These are phyloP conservation scores for Caranx ignobilis DNA, from an alignment of 2,113 vertebrate species.

Conservation along the genomic window DNA sequence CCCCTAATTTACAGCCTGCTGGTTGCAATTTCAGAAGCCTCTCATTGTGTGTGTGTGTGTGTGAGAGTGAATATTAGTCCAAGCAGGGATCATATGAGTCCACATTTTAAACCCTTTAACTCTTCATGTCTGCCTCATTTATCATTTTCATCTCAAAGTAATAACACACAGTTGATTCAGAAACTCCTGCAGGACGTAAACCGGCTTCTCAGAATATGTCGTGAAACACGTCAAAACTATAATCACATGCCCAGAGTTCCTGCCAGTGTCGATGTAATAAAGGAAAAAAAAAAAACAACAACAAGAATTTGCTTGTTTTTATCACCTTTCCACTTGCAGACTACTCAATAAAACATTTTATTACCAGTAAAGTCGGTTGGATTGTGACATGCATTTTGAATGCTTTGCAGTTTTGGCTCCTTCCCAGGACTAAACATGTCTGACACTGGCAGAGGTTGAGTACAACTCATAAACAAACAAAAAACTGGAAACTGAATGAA, in stretches of 20 bases:
- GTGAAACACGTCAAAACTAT: background rate
- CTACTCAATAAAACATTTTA: background rate
- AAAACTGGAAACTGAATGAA: background rate
- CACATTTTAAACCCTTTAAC: background rate
- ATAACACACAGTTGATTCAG: background rate
- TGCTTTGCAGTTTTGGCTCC: background rate
- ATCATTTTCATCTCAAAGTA: background rate
- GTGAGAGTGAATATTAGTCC: slow-evolving; percentile 11
- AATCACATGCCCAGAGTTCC: background rate
- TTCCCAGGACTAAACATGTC: background rate
- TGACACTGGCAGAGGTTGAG: background rate
- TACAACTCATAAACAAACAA: background rate
- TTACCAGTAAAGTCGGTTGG: no score
- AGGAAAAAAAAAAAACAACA: background rate
- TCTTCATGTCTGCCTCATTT: background rate
- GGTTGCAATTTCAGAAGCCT: slow-evolving; percentile 43
- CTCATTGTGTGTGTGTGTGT: slow-evolving; percentile 18
- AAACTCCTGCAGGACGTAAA: background rate
- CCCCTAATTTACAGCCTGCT: slow-evolving; percentile 51
- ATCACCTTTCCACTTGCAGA: background rate
- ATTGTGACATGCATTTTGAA: background rate
- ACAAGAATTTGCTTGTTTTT: background rate
- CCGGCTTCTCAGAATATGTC: background rate
- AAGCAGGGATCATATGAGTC: background rate
- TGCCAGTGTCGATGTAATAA: background rate